Conservation (phyloP, 1,140 invertebrate genomes). For the Ptiloglossa arizonensis region DNA sequence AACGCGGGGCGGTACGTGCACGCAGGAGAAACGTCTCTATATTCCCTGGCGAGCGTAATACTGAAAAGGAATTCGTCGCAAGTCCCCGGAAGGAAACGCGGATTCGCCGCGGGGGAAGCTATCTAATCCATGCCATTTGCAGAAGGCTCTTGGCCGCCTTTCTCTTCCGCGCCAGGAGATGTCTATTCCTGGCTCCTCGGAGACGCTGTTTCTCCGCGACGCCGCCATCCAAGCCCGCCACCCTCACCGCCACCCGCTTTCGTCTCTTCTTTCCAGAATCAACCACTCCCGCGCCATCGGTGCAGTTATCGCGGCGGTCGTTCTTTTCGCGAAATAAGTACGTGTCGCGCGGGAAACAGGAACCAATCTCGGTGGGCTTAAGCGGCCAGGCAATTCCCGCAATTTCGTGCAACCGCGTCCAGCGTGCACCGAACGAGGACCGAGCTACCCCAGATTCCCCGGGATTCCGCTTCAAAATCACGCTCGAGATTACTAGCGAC, state of each 20-base stretch:
- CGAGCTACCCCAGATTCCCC: constrained; percentile 34
- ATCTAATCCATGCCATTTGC: constrained; percentile 53
- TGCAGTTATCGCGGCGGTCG: constrained; percentile 38
- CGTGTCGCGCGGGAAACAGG: constrained; percentile 63
- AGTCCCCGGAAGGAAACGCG: constrained; percentile 15
- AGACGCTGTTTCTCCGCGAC: neutral
- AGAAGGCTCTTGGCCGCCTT: constrained; percentile 30
- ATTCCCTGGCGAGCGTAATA: constrained; percentile 5
- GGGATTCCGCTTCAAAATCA: constrained; percentile 57
- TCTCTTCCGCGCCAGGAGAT: constrained; percentile 2
- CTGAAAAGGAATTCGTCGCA: constrained; percentile 41
- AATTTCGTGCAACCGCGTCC: constrained; percentile 48
- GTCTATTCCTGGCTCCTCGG: constrained; percentile 13
- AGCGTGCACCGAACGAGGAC: neutral
- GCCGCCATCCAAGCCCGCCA: neutral
- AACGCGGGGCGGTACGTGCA: neutral
- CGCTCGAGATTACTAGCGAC: constrained; percentile 48
- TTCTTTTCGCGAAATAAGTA: constrained; percentile 61
- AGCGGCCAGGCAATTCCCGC: constrained; percentile 56
- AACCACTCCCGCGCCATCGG: constrained; percentile 19
- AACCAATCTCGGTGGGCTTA: constrained; percentile 71
- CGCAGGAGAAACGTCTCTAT: neutral
- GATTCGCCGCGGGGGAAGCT: constrained; percentile 25
- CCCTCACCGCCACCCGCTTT: neutral
- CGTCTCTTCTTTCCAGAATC: constrained; percentile 10